These are phyloP conservation scores for Boleophthalmus pectinirostris DNA, from an alignment of 2,113 vertebrate genomes.

Conservation along the genomic window DNA sequence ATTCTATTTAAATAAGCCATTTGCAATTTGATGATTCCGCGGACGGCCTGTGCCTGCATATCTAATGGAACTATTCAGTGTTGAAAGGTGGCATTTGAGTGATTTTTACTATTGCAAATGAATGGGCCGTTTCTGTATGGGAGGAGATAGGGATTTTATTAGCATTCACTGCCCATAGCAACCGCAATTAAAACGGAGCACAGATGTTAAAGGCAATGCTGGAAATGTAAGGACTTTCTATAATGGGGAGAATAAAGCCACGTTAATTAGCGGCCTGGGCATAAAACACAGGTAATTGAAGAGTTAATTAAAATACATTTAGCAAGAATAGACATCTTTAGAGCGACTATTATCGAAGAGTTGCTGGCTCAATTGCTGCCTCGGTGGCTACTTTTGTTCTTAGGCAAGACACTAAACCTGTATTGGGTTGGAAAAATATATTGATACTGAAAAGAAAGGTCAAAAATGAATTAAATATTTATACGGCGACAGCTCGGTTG, in stretches of 20 bases:
- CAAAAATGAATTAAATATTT: too few species aligned
- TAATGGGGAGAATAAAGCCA: neutral
- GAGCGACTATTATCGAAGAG: too few species aligned
- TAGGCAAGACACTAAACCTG: too few species aligned
- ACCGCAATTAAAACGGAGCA: neutral
- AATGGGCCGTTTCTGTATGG: neutral
- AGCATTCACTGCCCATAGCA: neutral
- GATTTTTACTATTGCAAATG: slow-evolving; percentile 1
- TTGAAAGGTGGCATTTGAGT: slow-evolving; percentile 1
- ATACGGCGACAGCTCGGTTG: too few species aligned
- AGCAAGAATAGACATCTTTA: neutral
- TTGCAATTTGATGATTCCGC: neutral
- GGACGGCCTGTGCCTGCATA: neutral
- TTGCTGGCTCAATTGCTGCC: neutral
- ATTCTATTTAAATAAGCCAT: neutral
- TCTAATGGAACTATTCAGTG: neutral
- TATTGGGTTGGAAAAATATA: too few species aligned
- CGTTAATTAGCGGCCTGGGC: slow-evolving; percentile 22
- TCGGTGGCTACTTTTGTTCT: too few species aligned
- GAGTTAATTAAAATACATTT: neutral
- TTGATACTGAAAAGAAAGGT: too few species aligned
- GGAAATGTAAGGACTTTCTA: slow-evolving; percentile 2
- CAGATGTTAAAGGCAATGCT: neutral
- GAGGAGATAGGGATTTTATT: neutral
- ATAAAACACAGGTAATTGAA: slow-evolving; percentile 13